Percentiles rank a stretch among this genome's conserved stretches.
Evolutionary conservation across 53 echinoderm and acorn worm genomes (phyloP).

Genomic region (Luidia sarsii): DNA sequence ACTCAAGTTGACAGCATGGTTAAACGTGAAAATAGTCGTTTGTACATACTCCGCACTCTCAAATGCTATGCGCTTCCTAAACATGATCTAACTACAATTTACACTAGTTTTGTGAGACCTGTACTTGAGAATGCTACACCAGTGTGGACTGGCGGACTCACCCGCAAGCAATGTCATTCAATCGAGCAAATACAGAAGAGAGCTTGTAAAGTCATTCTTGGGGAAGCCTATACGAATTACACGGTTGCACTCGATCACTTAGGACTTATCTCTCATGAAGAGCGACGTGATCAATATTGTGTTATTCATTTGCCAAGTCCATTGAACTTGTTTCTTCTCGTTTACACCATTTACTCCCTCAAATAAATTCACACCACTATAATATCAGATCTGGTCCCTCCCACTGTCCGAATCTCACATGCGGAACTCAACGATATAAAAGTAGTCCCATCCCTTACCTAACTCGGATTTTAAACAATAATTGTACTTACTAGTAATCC

Average conservation of each 20-base stretch:
- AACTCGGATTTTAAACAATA: constrained; percentile 6
- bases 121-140: constrained; percentile 26
- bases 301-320: too few relatives aligned
- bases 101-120: background rate
- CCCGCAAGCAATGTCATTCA: constrained; percentile 11
- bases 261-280: background rate
- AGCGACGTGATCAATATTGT: too few relatives aligned
- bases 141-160: constrained; percentile 26
- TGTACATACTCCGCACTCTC: background rate
- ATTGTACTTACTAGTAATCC: too few relatives aligned
- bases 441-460: background rate
- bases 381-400: constrained; percentile 19
- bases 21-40: constrained; percentile 16
- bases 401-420: background rate
- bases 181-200: constrained; percentile 32
- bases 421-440: too few relatives aligned
- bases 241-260: background rate
- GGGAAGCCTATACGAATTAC: background rate
- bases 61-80: constrained; percentile 2
- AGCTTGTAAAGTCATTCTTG: constrained; percentile 19
- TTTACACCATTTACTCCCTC: constrained; percentile 6
- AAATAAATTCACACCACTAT: background rate
- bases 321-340: background rate
- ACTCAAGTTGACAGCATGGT: constrained; percentile 6
- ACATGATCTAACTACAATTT: background rate